phyloP scores from a whole-genome alignment of 2,888 invertebrate genomes.

The Apodemia duryi region DNA sequence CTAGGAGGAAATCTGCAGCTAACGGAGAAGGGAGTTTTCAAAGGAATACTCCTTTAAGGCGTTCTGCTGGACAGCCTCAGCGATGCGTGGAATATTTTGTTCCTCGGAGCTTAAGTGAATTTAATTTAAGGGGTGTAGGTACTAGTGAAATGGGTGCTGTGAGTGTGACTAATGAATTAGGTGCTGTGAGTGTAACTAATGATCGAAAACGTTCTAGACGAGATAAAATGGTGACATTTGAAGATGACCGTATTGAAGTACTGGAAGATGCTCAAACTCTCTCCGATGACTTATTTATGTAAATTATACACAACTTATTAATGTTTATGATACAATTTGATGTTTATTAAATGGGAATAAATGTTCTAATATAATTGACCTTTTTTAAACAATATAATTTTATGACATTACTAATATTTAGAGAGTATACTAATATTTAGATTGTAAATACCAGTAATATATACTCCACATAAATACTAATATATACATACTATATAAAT shows the following conservation, averaged over 20 bases:
- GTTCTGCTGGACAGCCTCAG: conserved; percentile 76
- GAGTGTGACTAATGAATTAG: conserved; percentile 36
- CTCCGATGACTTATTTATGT: conserved; percentile 83
- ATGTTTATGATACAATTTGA: neutral
- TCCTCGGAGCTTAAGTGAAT: conserved; percentile 90
- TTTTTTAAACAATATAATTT: no score
- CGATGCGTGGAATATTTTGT: conserved; percentile 89
- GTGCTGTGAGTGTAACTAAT: conserved; percentile 37
- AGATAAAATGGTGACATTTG: conserved; percentile 38
- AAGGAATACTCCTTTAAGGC: conserved; percentile 82
- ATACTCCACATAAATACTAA: no score
- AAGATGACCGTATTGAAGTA: conserved; percentile 38
- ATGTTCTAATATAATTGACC: neutral
- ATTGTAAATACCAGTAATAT: no score
- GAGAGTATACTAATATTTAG: no score
- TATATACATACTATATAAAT: no score
- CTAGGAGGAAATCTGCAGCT: conserved; percentile 63
- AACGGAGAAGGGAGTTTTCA: conserved; percentile 76
- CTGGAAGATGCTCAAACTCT: conserved; percentile 54
- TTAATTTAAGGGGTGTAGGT: conserved; percentile 85
- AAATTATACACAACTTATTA: neutral
- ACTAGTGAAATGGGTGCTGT: conserved; percentile 41
- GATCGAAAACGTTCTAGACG: conserved; percentile 31
- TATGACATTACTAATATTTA: no score
- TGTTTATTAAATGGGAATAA: conserved; percentile 1